phyloP scores from a whole-genome alignment of 64 coral and sea anemone genomes.

The Trachythela sp. region DNA sequence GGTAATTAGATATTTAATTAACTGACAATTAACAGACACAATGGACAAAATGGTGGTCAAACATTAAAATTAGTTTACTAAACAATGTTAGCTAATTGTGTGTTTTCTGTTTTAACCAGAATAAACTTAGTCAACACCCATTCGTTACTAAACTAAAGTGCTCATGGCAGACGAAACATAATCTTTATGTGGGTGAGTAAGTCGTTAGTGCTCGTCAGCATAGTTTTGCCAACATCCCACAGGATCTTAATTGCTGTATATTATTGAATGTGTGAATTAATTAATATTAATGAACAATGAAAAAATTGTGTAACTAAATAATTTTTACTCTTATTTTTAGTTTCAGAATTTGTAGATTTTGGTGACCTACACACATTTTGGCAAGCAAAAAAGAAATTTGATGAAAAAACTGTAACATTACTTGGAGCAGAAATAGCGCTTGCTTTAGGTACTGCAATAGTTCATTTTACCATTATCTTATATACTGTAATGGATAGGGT shows the following conservation, averaged over 20 bases:
- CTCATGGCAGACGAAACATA: slow-evolving; percentile 6
- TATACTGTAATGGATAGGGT: too few relatives aligned
- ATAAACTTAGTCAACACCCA: background rate
- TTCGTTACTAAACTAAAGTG: slow-evolving; percentile 16
- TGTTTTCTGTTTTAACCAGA: background rate
- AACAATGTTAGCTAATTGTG: too few relatives aligned
- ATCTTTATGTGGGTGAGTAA: background rate
- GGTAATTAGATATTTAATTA: too few relatives aligned
- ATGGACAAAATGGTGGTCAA: too few relatives aligned
- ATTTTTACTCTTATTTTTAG: background rate
- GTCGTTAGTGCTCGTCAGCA: too few relatives aligned
- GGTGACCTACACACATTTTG: background rate
- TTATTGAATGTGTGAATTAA: too few relatives aligned
- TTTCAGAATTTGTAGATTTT: background rate
- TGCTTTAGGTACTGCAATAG: background rate
- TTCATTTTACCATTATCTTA: background rate
- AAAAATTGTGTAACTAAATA: background rate
- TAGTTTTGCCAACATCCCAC: background rate
- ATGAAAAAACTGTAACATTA: background rate
- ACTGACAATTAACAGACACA: too few relatives aligned
- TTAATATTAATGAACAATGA: too few relatives aligned
- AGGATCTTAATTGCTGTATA: too few relatives aligned
- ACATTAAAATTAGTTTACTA: too few relatives aligned
- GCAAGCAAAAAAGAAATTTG: slow-evolving; percentile 11
- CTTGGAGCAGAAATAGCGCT: slow-evolving; percentile 14